Base-by-base conservation (phyloP, 2,113 vertebrate species). In the Pomatostomus ruficeps region DNA sequence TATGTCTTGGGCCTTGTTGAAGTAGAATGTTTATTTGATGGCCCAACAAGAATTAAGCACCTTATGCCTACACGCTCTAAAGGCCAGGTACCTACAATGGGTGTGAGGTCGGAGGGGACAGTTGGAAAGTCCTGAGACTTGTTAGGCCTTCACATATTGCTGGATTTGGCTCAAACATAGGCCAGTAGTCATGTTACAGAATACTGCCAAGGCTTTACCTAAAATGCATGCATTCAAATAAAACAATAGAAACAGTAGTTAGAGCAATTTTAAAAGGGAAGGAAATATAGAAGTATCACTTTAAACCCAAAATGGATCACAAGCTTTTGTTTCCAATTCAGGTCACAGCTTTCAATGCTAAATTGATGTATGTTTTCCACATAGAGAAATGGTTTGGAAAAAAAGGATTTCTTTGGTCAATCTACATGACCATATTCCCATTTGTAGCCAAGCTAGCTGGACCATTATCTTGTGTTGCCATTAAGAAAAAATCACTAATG, bases 11-110 rank as follows among this genome's bases (percentile, higher is more conserved):
- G 8, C 63, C 23, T 51, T 79, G 14, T 42, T 68, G 54, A 84
- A 80, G n/a, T 20, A 17, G 36, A 61, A 57, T 57, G 84, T 84
- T 70, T 35, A 65, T 89, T 40, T 80, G 40, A 43, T 72, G 42
- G 18, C 28, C 24, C 23, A 77, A 6, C 4, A 57, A 65, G 35
- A 83, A 43, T 55, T 70, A 70, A 70, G 25, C 4, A 28, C 52
- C 24, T 73, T 45, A 15, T 6, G 8, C 25, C 63, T 42, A 6
- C 24, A 22, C 0, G 0, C 13, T 84, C 7, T 33, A 24, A 65
- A 61, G n/a, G 31, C 33, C 48, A 26, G 8, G n/a, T 73, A 21
- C 10, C 18, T 35, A 22, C 54, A 70, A 7, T 8, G 18, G 35
- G 2, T 38, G 5, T 46, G 65, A 76, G 35, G 22, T 17, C 28